Base-by-base conservation (phyloP, 1,140 invertebrate species). In the Euwallacea similis region DNA sequence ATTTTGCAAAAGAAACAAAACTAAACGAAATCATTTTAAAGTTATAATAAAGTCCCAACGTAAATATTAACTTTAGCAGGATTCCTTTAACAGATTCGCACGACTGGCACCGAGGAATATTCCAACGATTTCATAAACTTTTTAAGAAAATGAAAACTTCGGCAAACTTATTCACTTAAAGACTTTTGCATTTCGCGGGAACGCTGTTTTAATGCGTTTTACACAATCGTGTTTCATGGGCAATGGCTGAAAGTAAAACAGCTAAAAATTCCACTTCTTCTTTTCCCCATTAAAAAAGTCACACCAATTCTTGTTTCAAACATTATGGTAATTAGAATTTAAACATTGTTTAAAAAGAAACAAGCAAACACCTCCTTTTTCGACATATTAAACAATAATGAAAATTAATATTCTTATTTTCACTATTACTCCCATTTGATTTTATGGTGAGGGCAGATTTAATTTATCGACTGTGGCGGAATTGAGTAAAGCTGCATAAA, bases 11-110 rank as follows among this genome's bases (percentile, higher is more conserved):
- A 4, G 21, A 33, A 33, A 33, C 21, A 33, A 33, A 33, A 33
- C 46, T 13, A 50, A 50, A 50, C 46, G 9, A 50, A 50, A 50
- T 50, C 46, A 50, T 13, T 50, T 50, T 50, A 50, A 50, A 58
- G n/a, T 58, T 58, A 58, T 58, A 58, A 58, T 58, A 58, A 58
- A 33, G 55, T 58, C 55, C 10, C n/a, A 58, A 58, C 55, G 55
- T 58, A 58, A 58, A 58, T 58, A 58, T 58, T 58, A 58, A 58
- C 55, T 58, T 41, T 58, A 58, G 21, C 55, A 10, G 55, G 55
- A 58, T 58, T 58, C 55, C 46, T 50, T 50, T 50, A 50, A 50
- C 46, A 13, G 55, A 15, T 16, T 58, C 55, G 55, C 55, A 33
- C 55, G 16, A 58, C 55, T 58, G 55, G 13, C 16, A 58, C 55